Base-by-base conservation (phyloP, 1,140 invertebrate genomes). In the Dryas iulia region DNA sequence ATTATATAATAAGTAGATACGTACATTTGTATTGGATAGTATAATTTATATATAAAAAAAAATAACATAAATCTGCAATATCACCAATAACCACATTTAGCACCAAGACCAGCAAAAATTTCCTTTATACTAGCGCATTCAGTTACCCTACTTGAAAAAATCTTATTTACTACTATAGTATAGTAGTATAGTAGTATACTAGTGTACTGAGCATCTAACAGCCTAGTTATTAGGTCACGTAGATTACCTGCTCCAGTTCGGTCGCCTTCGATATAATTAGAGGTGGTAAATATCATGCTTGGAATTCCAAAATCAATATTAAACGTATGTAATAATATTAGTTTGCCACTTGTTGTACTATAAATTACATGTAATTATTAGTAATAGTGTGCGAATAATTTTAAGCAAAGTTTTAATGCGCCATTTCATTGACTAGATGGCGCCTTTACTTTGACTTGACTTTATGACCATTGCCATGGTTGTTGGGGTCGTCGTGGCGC, bases 171-270 rank as follows among this genome's bases (percentile, higher is more conserved):
- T n/a, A 21, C 39, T 47, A 21, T 18, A 47, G 39, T 47, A 47
- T 39, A 7, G n/a, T 14, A 39, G 14, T n/a, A n/a, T n/a, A n/a
- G n/a, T 18, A 47, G 39, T 47, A 47, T 39, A 7, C 4, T 14
- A 39, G 14, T 47, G 7, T 47, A 21, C 14, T 21, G 18, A 47
- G 39, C 39, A 21, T 47, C 14, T 47, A 47, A 47, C 14, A 47
- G 14, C 39, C 39, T 47, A 47, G 39, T 47, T 47, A 47, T 47
- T 47, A 21, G 39, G 39, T 47, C 39, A 47, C 39, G 39, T 21
- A 39, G 39, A 47, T 47, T 47, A 47, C 39, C 39, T 47, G 39
- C 39, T 21, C 39, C 39, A 47, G 39, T 47, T 47, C 39, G 18
- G 39, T 21, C 39, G 39, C 39, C 39, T 47, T 21, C 39, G 39